A percentile compares a stretch with the other conserved stretches of the same genome.
Evolutionary conservation across 2,888 invertebrate species (phyloP).

Genomic region (Drosophila tripunctata): DNA sequence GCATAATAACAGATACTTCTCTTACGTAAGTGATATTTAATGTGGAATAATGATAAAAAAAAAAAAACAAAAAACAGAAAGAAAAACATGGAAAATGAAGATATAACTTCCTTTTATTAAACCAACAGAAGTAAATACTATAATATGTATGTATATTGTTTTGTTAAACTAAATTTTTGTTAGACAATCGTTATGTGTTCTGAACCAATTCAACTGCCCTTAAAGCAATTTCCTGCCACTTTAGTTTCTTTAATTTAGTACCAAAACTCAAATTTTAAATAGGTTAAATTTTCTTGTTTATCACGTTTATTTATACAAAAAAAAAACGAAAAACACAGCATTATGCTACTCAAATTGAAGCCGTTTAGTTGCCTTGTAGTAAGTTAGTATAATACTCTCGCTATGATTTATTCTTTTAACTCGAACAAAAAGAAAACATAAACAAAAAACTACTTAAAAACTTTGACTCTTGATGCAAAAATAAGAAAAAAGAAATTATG

Average conservation of each 20-base stretch:
- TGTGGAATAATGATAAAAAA: constrained; percentile 56
- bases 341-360: constrained; percentile 64
- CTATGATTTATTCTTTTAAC: constrained; percentile 51
- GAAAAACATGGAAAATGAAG: neutral
- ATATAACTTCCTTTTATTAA: constrained; percentile 14
- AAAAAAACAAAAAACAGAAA: constrained; percentile 26
- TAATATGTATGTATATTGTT: constrained; percentile 47
- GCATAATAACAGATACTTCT: constrained; percentile 65
- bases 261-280: constrained; percentile 34
- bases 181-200: constrained; percentile 50
- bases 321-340: constrained; percentile 42
- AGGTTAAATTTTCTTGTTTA: constrained; percentile 32
- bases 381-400: constrained; percentile 67
- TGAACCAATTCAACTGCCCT: constrained; percentile 56
- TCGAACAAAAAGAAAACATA: constrained; percentile 23
- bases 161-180: constrained; percentile 50
- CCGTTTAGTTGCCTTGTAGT: constrained; percentile 83
- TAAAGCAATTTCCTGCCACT: constrained; percentile 66
- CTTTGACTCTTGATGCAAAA: constrained; percentile 58
- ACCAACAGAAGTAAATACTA: constrained; percentile 20
- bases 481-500: constrained; percentile 21
- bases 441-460: constrained; percentile 39
- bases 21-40: constrained; percentile 77
- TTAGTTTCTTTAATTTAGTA: constrained; percentile 26
- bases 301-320: constrained; percentile 28